phyloP scores from a whole-genome alignment of 2,113 vertebrate genomes.

The Struthio camelus region DNA sequence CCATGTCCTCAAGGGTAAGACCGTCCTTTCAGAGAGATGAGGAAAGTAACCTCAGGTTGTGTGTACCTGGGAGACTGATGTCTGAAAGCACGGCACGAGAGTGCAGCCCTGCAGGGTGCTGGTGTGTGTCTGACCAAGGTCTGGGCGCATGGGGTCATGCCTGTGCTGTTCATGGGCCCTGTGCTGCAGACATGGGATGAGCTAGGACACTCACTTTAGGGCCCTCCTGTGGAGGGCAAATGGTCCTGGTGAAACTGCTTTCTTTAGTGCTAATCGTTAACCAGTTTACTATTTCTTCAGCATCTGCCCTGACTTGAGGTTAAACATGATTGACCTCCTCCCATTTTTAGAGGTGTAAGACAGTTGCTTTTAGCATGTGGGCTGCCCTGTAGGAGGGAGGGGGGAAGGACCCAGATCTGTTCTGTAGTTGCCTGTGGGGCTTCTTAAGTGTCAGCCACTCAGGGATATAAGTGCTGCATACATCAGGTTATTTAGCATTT shows the following conservation, averaged over 20 bases:
- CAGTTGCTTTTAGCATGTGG: background rate
- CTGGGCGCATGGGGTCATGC: background rate
- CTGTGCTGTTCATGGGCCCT: background rate
- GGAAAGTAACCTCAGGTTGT: background rate
- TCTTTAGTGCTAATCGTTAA: background rate
- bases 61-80: fast-evolving
- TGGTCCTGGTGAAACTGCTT: background rate
- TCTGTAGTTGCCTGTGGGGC: background rate
- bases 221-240: background rate
- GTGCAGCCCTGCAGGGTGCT: background rate
- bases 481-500: slow-evolving; percentile 25
- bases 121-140: no score
- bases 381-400: background rate
- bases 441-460: slow-evolving; percentile 5
- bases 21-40: background rate
- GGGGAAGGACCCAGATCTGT: background rate
- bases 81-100: background rate
- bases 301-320: background rate
- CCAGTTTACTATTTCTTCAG: background rate
- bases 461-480: slow-evolving; percentile 22
- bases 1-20: background rate
- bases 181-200: background rate
- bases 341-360: background rate
- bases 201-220: background rate
- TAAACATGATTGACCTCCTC: background rate